Evolutionary conservation across 2,888 invertebrate species (phyloP), one percentile per base, ranked within the genome.

Genomic region (Caenorhabditis imperialis): DNA sequence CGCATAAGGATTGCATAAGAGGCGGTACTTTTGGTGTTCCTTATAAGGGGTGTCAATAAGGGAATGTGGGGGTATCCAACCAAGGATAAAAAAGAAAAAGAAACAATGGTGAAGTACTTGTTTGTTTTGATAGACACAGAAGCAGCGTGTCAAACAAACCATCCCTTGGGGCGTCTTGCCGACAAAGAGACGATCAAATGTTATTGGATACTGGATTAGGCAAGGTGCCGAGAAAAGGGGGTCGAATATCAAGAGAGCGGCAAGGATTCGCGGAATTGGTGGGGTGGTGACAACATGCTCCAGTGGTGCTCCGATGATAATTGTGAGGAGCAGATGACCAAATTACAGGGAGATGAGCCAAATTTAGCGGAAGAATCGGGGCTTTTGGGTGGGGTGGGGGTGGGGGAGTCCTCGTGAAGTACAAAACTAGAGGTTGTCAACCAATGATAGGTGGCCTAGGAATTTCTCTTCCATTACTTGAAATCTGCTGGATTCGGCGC

Each of bases 1-100:
- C 65, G 65, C 65, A n/a, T n/a, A n/a, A 57, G 50, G 55, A 65
- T 65, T 65, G 57, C 65, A n/a, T n/a, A n/a, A n/a, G n/a, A n/a
- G n/a, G n/a, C n/a, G n/a, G n/a, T n/a, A n/a, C n/a, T n/a, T n/a
- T n/a, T n/a, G n/a, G n/a, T n/a, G n/a, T n/a, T n/a, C n/a, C n/a
- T n/a, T n/a, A n/a, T n/a, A 40, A 42, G 40, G 65, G 50, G 50
- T 48, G 63, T 54, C 63, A 57, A 50, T 63, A 53, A 54, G 33
- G 22, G 33, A n/a, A n/a, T n/a, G n/a, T n/a, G n/a, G n/a, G n/a
- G n/a, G n/a, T n/a, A n/a, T n/a, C n/a, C n/a, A n/a, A n/a, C n/a
- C n/a, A n/a, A n/a, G n/a, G n/a, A n/a, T n/a, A n/a, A n/a, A n/a
- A n/a, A n/a, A 30, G 18, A 12, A 50, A 55, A 30, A 48, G 51